These are phyloP conservation scores for Echinometra lucunter DNA, from an alignment of 53 echinoderm and acorn worm genomes.

Conservation along the genomic window DNA sequence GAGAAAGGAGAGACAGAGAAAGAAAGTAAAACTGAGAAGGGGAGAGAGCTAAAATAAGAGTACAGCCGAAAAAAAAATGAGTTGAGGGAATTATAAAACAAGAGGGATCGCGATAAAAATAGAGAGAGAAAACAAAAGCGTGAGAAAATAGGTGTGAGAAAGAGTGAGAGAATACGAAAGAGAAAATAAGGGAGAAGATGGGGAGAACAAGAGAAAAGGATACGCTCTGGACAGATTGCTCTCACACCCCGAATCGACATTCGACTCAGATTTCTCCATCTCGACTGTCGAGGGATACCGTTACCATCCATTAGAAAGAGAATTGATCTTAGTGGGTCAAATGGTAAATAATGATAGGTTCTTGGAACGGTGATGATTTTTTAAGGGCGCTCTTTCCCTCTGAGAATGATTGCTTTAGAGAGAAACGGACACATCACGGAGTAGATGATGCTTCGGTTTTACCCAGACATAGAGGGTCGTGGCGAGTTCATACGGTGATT, in stretches of 20 bases:
- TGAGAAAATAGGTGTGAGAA: not conserved
- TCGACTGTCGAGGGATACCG: conserved; percentile 26
- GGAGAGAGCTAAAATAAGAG: too few relatives aligned
- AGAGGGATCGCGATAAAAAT: too few relatives aligned
- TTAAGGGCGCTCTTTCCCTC: not conserved
- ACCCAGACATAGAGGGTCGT: not conserved
- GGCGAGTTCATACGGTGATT: not conserved
- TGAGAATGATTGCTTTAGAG: not conserved
- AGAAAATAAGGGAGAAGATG: not conserved
- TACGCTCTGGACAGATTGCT: not conserved
- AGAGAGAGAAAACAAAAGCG: not conserved
- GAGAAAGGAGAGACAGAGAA: not conserved
- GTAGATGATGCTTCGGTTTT: not conserved
- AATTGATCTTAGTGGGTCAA: conserved; percentile 49
- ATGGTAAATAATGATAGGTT: conserved; percentile 44
- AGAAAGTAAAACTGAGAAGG: not conserved
- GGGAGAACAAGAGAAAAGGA: not conserved
- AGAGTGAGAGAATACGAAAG: not conserved
- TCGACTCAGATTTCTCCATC: conserved; percentile 26
- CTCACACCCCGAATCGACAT: conserved; percentile 33
- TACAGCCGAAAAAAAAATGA: too few relatives aligned
- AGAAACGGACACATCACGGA: not conserved
- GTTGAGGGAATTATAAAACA: too few relatives aligned
- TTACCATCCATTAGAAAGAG: conserved; percentile 39
- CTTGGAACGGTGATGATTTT: not conserved